Conservation (phyloP, 2,888 invertebrate genomes). For the Heteromurus nitidus region DNA sequence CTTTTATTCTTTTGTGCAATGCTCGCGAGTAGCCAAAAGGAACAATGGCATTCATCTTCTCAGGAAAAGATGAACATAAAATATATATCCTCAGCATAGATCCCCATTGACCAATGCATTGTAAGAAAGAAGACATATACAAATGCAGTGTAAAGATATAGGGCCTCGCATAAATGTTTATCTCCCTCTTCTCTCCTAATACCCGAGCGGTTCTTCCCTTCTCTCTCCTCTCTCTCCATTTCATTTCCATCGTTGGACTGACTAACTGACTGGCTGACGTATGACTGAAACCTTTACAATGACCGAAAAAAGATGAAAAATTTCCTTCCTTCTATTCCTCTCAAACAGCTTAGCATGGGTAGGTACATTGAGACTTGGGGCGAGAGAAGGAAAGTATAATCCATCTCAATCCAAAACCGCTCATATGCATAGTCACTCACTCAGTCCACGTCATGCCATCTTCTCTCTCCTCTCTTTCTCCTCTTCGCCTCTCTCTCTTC, state of each 20-base stretch:
- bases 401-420: conserved; percentile 45
- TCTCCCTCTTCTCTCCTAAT: not conserved
- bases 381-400: conserved; percentile 29
- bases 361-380: conserved; percentile 2
- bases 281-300: conserved; percentile 60
- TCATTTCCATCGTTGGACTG: conserved; percentile 38
- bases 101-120: no score
- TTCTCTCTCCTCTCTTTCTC: no score
- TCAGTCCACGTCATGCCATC: not conserved
- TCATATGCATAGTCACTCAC: conserved; percentile 19
- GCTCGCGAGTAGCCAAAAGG: no score
- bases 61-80: no score
- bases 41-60: no score
- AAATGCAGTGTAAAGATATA: no score
- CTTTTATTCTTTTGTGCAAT: no score
- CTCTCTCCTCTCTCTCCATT: conserved; percentile 39
- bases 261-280: conserved; percentile 55
- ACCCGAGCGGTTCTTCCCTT: not conserved
- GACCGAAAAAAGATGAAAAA: conserved; percentile 64
- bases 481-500: no score
- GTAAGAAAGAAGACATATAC: no score
- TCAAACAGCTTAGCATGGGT: no score
- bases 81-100: no score
- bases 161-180: no score
- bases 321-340: conserved; percentile 47